Evolutionary conservation across 2,113 vertebrate species (phyloP).

Genomic region (Pteropus alecto): DNA sequence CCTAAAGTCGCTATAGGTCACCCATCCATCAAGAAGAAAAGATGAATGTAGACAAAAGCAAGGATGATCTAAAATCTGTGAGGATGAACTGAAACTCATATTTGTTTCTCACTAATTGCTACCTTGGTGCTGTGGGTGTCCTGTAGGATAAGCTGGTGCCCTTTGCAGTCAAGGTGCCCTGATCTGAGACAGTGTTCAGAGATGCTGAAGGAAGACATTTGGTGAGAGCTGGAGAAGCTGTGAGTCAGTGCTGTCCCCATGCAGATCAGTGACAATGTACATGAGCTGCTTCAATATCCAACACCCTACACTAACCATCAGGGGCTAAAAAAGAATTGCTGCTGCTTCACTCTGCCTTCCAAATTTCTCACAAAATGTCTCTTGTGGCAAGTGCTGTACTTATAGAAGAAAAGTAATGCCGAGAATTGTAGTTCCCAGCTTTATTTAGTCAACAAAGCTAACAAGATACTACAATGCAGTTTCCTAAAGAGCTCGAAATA

Average conservation of each 20-base stretch:
- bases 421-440: neutral
- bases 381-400: neutral
- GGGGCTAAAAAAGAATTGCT: neutral
- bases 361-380: neutral
- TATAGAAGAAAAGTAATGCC: neutral
- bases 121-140: neutral
- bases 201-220: neutral
- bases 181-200: neutral
- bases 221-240: neutral
- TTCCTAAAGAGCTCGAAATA: neutral
- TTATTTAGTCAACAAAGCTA: neutral
- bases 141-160: neutral
- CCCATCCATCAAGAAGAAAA: neutral
- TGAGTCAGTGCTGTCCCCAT: neutral
- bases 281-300: neutral
- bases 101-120: neutral
- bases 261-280: neutral
- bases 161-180: neutral
- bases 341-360: neutral
- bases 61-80: neutral
- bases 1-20: neutral
- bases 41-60: neutral
- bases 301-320: neutral
- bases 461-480: neutral
- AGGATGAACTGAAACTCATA: neutral